Evolutionary conservation across 1,140 invertebrate species (phyloP), one percentile per base, ranked within the genome.

Genomic region (Patella vulgata): DNA sequence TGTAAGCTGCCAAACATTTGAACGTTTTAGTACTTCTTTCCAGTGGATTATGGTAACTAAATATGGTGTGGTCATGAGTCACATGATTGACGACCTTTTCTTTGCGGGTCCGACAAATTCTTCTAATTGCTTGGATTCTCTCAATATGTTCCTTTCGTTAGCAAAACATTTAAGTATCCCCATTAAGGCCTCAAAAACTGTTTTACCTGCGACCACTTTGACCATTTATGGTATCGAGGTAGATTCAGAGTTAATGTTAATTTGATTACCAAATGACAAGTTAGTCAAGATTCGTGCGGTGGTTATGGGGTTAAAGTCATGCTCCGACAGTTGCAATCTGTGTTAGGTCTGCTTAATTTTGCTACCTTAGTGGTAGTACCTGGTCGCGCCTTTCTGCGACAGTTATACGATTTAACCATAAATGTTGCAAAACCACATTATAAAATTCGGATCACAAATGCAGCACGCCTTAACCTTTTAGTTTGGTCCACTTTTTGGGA

Each of bases 41-140:
- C 57, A 64, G 28, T 70, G 59, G 67, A 62, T 70, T n/a, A 42
- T 46, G 14, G 25, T n/a, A 2, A 55, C 52, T 14, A 31, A 42
- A 47, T 14, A 42, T 17, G 44, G 25, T 4, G 9, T 12, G n/a
- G n/a, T 28, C 30, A 63, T 55, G 31, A 12, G 28, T n/a, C 67
- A 69, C 52, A 50, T 69, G 14, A 40, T 71, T 6, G 66, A 68
- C 42, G 70, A 68, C 46, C 66, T 69, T 30, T 64, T 69, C 46
- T 56, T 68, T 51, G 50, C 60, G 5, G 52, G 52, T n/a, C 40
- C 21, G 11, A 5, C 39, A 12, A 8, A 47, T 21, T 39, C 36
- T 11, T n/a, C 25, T 14, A 25, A 62, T 25, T 68, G 62, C 28
- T 19, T 30, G 4, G 14, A 12, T 11, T 33, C 56, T 28, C 21